These are phyloP conservation scores for Probaryconus sp. DNA, from an alignment of 1,140 invertebrate species.

Conservation along the genomic window DNA sequence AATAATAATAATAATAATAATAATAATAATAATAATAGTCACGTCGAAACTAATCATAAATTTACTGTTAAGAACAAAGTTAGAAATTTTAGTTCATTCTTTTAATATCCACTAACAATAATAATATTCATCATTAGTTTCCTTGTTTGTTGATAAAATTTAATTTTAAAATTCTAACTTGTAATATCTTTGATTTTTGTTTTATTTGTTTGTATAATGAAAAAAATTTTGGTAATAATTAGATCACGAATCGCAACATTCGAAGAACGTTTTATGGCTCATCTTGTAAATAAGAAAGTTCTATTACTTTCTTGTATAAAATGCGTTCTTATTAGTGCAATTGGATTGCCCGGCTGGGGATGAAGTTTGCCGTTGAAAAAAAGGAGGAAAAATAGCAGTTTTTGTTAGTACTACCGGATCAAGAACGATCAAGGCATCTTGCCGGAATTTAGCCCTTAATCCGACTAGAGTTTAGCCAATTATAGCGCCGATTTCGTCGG, in stretches of 20 bases:
- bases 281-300: constrained; percentile 47
- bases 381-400: constrained; percentile 45
- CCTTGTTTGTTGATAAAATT: no score
- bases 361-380: constrained; percentile 48
- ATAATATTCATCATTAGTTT: no score
- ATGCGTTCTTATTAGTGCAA: constrained; percentile 55
- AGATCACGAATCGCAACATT: neutral
- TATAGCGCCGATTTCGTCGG: constrained; percentile 60
- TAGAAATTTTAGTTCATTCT: no score
- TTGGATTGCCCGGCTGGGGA: constrained; percentile 41
- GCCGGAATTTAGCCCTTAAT: constrained; percentile 59
- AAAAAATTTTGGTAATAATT: no score
- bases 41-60: no score
- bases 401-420: constrained; percentile 45
- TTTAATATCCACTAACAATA: no score
- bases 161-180: no score
- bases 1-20: no score
- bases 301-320: constrained; percentile 43
- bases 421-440: constrained; percentile 53
- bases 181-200: no score
- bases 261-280: constrained; percentile 36
- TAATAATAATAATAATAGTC: no score
- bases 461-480: constrained; percentile 61
- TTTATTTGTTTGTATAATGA: no score
- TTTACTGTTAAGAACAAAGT: no score